Base-by-base conservation (phyloP, 2,113 vertebrate genomes). In the Pholis gunnellus region DNA sequence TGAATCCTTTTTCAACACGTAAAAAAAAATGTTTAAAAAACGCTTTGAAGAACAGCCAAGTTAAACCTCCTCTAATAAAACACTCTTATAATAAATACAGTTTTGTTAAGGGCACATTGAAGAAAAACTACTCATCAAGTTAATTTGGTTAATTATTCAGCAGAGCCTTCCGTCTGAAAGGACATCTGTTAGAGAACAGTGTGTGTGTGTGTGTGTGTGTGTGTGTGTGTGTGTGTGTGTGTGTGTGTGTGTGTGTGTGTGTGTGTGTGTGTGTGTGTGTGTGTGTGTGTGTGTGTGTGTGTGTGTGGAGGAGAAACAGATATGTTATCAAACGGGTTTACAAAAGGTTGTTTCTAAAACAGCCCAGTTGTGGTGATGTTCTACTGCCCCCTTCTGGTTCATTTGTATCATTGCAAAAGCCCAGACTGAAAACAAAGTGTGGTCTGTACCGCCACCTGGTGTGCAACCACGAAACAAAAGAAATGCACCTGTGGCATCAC, bases 381-480 rank as follows among this genome's bases (percentile, higher is more conserved):
- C 52, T 88, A 93, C 88, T 91, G 93, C 90, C 91, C 87, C 85
- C 93, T 38, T 69, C 34, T 90, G 89, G 77, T 63, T 25, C 5
- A 0, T 11, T 4, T 7, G 7, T 10, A 17, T 68, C 31, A 81
- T 31, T 89, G 74, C 85, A 86, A 29, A 20, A 17, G 14, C 9
- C 42, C 18, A 42, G 8, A 0, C 54, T 54, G 11, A 80, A 38
- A 60, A 46, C 34, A 29, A 48, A 67, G 22, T 1, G 11, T 6
- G 54, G 86, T 82, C 78, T 90, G 8, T 75, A 9, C 0, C 73
- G 91, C 91, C 87, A 84, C 75, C 94, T 91, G 71, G 87, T 91
- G 95, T 80, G 4, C 61, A 70, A 31, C 0, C 0, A 0, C 18
- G n/a, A 22, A 66, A 82, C 8, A 68, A 25, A 1, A 59, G 1